Evolutionary conservation across 2,113 vertebrate species (phyloP).

Genomic region (Gnathochromis pfefferi): DNA sequence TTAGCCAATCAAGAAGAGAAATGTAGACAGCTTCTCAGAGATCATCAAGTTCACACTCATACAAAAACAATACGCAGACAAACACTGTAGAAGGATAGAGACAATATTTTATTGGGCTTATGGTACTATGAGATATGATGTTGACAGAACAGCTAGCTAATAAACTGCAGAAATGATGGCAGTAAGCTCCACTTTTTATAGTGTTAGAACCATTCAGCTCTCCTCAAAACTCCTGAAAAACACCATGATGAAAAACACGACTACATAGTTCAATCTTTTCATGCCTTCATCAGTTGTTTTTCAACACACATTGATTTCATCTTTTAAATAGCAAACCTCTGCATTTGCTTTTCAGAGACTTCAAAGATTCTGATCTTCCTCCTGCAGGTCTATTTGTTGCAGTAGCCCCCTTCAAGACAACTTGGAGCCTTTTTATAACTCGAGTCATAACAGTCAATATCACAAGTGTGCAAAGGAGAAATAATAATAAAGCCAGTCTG

Average conservation of each 20-base stretch:
- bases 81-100: not conserved
- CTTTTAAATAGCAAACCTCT: not conserved
- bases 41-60: not conserved
- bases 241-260: accelerated
- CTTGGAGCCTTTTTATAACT: not conserved
- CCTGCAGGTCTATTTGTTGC: not conserved
- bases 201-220: not conserved
- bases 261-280: not conserved
- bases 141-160: not conserved
- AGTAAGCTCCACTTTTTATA: not conserved
- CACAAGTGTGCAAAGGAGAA: not conserved
- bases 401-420: not conserved
- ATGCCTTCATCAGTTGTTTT: not conserved
- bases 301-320: not conserved
- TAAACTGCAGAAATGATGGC: not conserved
- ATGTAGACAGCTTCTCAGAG: not conserved
- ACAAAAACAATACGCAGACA: not conserved
- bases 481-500: not conserved
- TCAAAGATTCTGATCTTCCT: not conserved
- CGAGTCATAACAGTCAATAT: not conserved
- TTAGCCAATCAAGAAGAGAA: not conserved
- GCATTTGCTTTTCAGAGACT: not conserved
- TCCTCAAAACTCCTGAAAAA: not conserved
- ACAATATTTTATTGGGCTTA: not conserved
- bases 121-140: not conserved